Evolutionary conservation across 2,797 vertebrate genomes (phyloP).

Genomic region (Octomys mimax): DNA sequence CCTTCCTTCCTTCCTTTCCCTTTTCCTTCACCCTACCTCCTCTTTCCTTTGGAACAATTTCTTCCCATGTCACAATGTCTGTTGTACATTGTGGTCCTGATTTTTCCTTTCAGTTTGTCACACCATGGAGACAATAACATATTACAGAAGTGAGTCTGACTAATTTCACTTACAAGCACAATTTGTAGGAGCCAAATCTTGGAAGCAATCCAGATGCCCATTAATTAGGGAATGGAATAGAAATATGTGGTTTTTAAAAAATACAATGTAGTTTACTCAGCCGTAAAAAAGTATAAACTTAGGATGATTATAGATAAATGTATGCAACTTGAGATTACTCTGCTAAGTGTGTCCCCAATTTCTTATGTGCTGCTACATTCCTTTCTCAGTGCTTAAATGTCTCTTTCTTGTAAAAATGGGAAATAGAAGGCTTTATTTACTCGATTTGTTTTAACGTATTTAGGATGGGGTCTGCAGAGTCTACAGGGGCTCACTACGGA

Average conservation of each 20-base stretch:
- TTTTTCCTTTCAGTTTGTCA: neutral
- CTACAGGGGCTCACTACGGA: too few relatives aligned
- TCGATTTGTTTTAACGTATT: too few relatives aligned
- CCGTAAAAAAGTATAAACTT: neutral
- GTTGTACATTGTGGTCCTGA: neutral
- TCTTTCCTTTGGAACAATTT: neutral
- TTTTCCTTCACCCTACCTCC: neutral
- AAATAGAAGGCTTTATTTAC: neutral
- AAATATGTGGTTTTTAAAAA: neutral
- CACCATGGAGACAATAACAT: neutral
- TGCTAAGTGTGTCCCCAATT: neutral
- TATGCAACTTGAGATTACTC: neutral
- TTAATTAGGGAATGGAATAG: neutral
- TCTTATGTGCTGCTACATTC: neutral
- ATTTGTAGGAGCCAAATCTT: neutral
- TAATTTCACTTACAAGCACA: neutral
- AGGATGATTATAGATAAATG: neutral
- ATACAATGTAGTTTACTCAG: neutral
- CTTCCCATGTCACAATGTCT: neutral
- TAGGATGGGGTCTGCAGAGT: too few relatives aligned
- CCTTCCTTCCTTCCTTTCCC: neutral
- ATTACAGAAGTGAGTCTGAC: neutral
- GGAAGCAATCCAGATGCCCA: neutral
- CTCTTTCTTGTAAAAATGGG: neutral
- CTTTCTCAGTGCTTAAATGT: neutral